These are phyloP conservation scores for Pseudomyrmex sp. DNA, from an alignment of 1,140 invertebrate species.

Conservation along the genomic window DNA sequence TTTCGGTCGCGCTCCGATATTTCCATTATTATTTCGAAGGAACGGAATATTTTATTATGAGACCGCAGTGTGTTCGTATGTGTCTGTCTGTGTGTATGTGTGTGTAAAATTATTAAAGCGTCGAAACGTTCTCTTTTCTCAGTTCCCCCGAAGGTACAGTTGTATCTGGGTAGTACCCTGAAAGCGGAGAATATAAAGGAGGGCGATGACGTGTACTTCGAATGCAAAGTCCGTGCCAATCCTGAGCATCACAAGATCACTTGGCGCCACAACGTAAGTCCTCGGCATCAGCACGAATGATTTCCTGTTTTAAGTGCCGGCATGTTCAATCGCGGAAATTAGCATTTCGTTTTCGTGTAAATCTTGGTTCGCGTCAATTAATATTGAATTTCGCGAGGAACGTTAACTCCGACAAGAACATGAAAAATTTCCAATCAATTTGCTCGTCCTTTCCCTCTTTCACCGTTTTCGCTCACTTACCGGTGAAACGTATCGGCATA, in stretches of 20 bases:
- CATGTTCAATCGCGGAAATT: background rate
- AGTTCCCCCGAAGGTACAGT: slow-evolving; percentile 94
- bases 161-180: slow-evolving; percentile 93
- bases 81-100: too few relatives aligned
- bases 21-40: background rate
- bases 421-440: slow-evolving; percentile 32
- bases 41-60: slow-evolving; percentile 25
- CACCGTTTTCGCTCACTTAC: background rate
- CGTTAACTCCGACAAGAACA: too few relatives aligned
- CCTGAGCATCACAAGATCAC: slow-evolving; percentile 93
- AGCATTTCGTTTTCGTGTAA: background rate
- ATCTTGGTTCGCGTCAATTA: too few relatives aligned
- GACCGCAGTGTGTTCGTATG: too few relatives aligned
- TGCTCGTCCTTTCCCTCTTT: background rate
- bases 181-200: slow-evolving; percentile 95
- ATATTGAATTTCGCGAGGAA: too few relatives aligned
- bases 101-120: background rate
- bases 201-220: slow-evolving; percentile 97
- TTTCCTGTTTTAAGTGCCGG: background rate
- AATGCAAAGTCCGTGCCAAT: slow-evolving; percentile 95
- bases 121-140: slow-evolving; percentile 77
- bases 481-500: slow-evolving; percentile 11
- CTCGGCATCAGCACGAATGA: background rate
- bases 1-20: background rate
- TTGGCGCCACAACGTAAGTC: slow-evolving; percentile 95